Conservation (phyloP, 1,140 invertebrate species). For the Drosophila mayri region DNA sequence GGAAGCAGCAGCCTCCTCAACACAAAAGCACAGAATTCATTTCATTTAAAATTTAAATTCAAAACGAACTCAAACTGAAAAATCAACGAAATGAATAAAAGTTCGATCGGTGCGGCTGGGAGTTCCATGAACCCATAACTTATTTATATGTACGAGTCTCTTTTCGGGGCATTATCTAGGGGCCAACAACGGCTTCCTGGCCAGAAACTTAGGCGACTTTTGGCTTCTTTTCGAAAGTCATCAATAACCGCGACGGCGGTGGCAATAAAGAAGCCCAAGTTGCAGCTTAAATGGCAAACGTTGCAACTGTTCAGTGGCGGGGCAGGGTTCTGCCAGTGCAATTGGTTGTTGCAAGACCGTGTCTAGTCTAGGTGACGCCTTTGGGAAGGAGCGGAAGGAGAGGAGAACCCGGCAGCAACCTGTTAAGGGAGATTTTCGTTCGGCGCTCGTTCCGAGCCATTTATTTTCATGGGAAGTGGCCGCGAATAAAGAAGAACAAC, state of each 20-base stretch:
- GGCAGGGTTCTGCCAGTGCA: conserved; percentile 29
- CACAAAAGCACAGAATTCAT: conserved; percentile 37
- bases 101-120: conserved; percentile 28
- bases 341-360: conserved; percentile 19
- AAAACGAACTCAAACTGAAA: conserved; percentile 30
- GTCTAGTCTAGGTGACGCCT: conserved; percentile 78
- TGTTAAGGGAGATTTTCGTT: conserved; percentile 35
- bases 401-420: conserved; percentile 30
- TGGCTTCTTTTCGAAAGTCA: conserved; percentile 47
- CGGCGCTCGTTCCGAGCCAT: conserved; percentile 63
- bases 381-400: conserved; percentile 22
- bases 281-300: conserved; percentile 41
- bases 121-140: conserved; percentile 50
- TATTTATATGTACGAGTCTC: conserved; percentile 28
- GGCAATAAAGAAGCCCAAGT: conserved; percentile 32
- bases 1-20: conserved; percentile 31
- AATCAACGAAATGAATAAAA: conserved; percentile 21
- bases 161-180: conserved; percentile 26
- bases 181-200: conserved; percentile 39
- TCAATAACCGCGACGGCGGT: conserved; percentile 46
- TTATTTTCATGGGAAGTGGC: conserved; percentile 75
- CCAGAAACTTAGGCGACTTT: conserved; percentile 40
- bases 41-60: conserved; percentile 70
- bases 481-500: conserved; percentile 47
- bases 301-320: conserved; percentile 34